A percentile compares a stretch with the other conserved stretches of the same genome.
These are phyloP conservation scores for Hyles euphorbiae DNA, from an alignment of 1,140 invertebrate species.

Conservation along the genomic window DNA sequence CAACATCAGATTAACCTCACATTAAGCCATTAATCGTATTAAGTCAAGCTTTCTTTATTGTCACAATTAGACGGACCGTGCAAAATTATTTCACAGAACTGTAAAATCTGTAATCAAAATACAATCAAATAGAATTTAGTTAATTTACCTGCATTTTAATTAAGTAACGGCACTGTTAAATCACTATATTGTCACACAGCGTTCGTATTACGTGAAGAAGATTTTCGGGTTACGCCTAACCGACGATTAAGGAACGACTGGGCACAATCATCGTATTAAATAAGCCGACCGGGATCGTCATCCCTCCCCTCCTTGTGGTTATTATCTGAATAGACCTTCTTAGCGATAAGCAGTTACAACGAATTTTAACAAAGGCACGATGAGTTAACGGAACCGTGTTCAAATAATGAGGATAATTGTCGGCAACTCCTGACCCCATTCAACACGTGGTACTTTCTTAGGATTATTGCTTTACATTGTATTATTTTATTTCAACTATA, in stretches of 20 bases:
- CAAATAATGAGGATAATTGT: background rate
- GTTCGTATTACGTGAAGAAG: slow-evolving; percentile 1
- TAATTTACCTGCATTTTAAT: slow-evolving; percentile 6
- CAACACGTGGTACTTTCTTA: too few species aligned
- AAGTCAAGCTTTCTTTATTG: too few species aligned
- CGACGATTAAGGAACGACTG: slow-evolving; percentile 49
- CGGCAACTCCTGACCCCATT: too few species aligned
- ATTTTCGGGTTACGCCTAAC: slow-evolving; percentile 36
- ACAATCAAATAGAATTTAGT: background rate
- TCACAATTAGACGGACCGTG: too few species aligned
- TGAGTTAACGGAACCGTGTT: background rate
- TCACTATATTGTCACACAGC: background rate
- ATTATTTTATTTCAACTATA: too few species aligned
- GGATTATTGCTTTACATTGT: too few species aligned
- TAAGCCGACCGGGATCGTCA: slow-evolving; percentile 33
- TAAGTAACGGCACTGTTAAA: background rate
- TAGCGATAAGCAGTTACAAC: slow-evolving; percentile 44
- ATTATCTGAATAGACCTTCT: slow-evolving; percentile 45
- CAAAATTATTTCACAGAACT: too few species aligned
- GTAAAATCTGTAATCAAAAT: too few species aligned
- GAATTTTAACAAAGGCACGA: slow-evolving; percentile 27
- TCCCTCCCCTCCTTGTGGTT: slow-evolving; percentile 45
- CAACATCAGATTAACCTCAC: too few species aligned
- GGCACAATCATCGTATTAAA: slow-evolving; percentile 51
- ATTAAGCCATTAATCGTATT: too few species aligned